Evolutionary conservation across 2,113 vertebrate species (phyloP).

Genomic region (Rallus limicola): DNA sequence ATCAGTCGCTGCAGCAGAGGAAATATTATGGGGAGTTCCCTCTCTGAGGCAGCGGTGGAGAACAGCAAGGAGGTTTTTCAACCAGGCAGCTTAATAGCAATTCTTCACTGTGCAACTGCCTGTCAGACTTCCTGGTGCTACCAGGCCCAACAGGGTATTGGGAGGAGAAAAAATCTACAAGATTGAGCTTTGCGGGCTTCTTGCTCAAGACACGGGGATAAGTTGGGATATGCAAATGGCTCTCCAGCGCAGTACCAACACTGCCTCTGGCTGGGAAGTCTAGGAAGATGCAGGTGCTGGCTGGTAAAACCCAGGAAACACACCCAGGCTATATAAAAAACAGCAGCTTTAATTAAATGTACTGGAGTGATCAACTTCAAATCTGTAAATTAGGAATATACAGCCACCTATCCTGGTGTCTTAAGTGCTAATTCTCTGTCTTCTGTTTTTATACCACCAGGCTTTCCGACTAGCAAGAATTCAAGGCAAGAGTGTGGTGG

Average conservation of each 20-base stretch:
- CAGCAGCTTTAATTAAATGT: neutral
- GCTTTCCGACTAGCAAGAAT: neutral
- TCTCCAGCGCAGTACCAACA: rapidly evolving
- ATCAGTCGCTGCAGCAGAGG: neutral
- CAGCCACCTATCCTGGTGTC: neutral
- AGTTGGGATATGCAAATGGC: rapidly evolving
- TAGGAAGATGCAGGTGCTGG: neutral
- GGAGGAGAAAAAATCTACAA: neutral
- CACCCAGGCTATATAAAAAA: neutral
- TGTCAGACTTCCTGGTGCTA: neutral
- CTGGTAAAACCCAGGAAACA: neutral
- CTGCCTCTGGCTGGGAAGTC: neutral
- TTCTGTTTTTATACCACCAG: neutral
- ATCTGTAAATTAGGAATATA: neutral
- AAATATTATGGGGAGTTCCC: neutral
- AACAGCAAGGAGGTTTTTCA: neutral
- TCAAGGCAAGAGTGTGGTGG: neutral
- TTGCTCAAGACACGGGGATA: neutral
- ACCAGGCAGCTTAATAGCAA: neutral
- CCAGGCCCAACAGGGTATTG: neutral
- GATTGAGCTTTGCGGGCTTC: neutral
- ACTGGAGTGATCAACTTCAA: neutral
- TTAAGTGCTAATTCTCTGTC: neutral
- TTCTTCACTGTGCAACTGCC: neutral
- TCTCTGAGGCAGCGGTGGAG: neutral